Evolutionary conservation across 2,113 vertebrate species (phyloP).

Genomic region (Cyanoliseus patagonus): DNA sequence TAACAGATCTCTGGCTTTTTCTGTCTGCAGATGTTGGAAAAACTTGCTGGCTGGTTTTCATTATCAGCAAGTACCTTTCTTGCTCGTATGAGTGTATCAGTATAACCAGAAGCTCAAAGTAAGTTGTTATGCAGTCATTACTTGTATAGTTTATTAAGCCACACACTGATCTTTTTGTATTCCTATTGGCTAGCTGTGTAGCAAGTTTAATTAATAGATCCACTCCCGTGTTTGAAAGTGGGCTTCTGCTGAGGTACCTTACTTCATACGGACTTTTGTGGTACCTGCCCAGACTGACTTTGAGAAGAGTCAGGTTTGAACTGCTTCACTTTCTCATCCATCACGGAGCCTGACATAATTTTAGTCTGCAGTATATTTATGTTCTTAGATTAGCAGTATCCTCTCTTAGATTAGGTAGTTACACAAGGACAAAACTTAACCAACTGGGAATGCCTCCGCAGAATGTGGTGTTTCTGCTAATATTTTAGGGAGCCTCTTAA

Average conservation of each 20-base stretch:
- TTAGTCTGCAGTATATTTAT: background rate
- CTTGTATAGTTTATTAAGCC: background rate
- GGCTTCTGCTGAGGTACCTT: background rate
- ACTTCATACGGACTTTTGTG: background rate
- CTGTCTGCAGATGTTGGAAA: background rate
- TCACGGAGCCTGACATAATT: background rate
- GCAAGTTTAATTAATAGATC: background rate
- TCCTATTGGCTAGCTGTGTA: background rate
- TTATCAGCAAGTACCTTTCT: background rate
- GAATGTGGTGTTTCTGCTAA: background rate
- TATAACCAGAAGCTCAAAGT: background rate
- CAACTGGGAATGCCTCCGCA: background rate
- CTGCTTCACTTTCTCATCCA: background rate
- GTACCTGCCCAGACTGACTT: background rate
- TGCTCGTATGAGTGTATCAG: fast-evolving
- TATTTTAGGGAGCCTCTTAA: background rate
- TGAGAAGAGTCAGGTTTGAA: background rate
- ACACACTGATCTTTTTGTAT: background rate
- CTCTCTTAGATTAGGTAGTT: background rate
- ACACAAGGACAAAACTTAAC: background rate
- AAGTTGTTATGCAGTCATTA: background rate
- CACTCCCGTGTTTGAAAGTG: background rate
- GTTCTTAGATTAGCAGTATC: background rate
- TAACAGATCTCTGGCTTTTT: background rate
- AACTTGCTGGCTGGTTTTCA: background rate